Conservation (phyloP, 2,888 invertebrate genomes). For the Limnephilus marmoratus region DNA sequence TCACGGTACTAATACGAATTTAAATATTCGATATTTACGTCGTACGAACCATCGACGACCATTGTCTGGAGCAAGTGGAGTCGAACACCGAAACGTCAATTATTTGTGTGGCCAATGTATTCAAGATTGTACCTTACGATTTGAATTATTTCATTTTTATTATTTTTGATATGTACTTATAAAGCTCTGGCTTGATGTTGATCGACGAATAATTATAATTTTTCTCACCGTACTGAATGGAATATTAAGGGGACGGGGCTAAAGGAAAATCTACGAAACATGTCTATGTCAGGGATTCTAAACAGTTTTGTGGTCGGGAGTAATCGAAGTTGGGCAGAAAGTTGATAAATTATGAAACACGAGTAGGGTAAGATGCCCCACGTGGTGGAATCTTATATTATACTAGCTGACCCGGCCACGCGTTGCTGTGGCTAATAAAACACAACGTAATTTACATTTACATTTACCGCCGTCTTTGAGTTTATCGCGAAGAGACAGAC, state of each 20-base stretch:
- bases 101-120: background rate
- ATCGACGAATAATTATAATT: slow-evolving; percentile 7
- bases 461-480: no score
- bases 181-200: background rate
- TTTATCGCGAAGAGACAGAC: no score
- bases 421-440: no score
- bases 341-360: no score
- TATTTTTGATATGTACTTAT: background rate
- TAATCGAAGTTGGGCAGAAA: background rate
- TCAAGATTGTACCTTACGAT: background rate
- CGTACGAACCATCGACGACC: background rate
- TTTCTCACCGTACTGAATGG: slow-evolving; percentile 41
- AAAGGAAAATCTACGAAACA: background rate
- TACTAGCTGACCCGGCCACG: no score
- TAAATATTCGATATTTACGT: slow-evolving; percentile 25
- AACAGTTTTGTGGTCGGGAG: background rate
- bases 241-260: background rate
- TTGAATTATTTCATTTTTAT: slow-evolving; percentile 14
- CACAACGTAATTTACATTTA: no score
- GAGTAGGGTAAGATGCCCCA: no score
- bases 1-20: background rate
- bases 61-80: slow-evolving; percentile 28
- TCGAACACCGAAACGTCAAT: slow-evolving; percentile 36
- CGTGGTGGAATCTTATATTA: no score
- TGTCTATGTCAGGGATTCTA: background rate